Evolutionary conservation across 2,113 vertebrate species (phyloP), one percentile per base, ranked within the genome.

Genomic region (Gymnogyps californianus): DNA sequence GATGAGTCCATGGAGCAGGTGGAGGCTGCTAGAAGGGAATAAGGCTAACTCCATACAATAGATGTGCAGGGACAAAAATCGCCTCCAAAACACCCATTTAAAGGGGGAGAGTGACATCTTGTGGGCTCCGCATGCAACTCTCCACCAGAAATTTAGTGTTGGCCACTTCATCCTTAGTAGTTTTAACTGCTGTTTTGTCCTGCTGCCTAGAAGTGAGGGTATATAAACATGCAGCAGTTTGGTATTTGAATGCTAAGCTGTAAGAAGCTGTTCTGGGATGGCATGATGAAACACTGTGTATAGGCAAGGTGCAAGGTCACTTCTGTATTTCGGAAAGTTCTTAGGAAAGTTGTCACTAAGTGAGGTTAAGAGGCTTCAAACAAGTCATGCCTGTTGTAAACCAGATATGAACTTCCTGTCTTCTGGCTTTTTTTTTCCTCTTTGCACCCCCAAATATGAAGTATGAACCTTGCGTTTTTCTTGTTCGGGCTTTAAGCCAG

Each of bases 31-130:
- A 6, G 38, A 16, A 29, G 57, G 34, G 36, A 26, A 3, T 3
- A 42, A 87, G 21, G 38, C 0, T 3, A 59, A 9, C 22, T 24
- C 19, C 8, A 0, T 10, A 1, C 7, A 26, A 10, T 2, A 6
- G 44, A 31, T 3, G 34, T 5, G 26, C 8, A 10, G 15, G 26
- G 47, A 1, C 16, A 28, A 26, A 24, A 7, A 1, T 16, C 6
- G 0, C 26, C 29, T 15, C 9, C 9, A 0, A 15, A 31, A 2
- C 13, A 7, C 6, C 46, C 25, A 15, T 92, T 93, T 24, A 34
- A 83, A 83, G 62, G 72, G n/a, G 84, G 15, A 89, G 22, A 96
- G 81, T 97, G 98, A 98, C 98, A 98, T 94, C 98, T 98, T 81
- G 97, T 97, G 98, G 97, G 24, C 55, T 79, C 57, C 5, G 29